phyloP scores from a whole-genome alignment of 64 coral and sea anemone genomes.

The Anthopleura sola region DNA sequence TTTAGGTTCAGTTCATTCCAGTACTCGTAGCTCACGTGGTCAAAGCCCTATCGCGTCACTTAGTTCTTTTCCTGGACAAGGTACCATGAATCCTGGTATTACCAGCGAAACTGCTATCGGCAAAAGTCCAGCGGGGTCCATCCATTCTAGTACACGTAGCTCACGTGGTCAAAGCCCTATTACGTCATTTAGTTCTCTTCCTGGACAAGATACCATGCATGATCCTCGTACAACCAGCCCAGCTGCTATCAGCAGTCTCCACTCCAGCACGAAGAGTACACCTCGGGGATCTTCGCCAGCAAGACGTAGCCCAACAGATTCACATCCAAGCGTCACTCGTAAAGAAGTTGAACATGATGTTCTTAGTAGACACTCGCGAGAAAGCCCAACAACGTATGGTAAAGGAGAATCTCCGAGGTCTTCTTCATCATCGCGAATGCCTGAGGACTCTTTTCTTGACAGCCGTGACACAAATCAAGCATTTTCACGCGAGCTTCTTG shows the following conservation, averaged over 20 bases:
- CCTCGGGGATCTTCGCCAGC: neutral
- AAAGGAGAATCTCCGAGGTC: neutral
- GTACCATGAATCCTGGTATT: neutral
- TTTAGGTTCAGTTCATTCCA: neutral
- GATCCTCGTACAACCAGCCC: neutral
- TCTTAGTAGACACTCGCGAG: neutral
- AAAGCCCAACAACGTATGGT: neutral
- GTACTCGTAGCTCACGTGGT: neutral
- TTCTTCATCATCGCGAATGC: neutral
- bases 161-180: neutral
- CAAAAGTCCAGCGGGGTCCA: neutral
- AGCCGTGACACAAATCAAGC: neutral
- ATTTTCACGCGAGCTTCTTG: conserved; percentile 16
- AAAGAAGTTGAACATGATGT: neutral
- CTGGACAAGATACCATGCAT: neutral
- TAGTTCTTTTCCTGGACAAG: neutral
- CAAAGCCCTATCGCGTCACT: neutral
- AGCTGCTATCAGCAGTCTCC: neutral
- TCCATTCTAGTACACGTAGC: neutral
- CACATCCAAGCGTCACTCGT: neutral
- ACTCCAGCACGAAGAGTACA: conserved; percentile 32
- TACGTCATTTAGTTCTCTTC: neutral
- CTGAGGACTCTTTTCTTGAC: neutral
- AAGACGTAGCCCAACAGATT: neutral
- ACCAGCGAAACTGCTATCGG: neutral